These are phyloP conservation scores for Crotophaga sulcirostris DNA, from an alignment of 2,113 vertebrate genomes.

Conservation along the genomic window DNA sequence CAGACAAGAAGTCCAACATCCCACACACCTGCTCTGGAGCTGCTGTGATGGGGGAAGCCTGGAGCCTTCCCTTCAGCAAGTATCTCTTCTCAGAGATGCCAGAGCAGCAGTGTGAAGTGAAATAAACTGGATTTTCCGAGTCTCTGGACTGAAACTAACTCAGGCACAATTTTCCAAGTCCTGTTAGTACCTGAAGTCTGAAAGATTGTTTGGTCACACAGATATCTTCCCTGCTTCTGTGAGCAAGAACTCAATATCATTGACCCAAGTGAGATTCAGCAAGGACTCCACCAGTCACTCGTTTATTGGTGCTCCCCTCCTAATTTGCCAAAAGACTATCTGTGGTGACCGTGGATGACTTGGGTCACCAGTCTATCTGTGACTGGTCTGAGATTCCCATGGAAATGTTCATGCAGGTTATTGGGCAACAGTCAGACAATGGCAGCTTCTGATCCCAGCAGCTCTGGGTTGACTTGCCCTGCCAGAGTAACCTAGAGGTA, in stretches of 20 bases:
- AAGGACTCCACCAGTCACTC: background rate
- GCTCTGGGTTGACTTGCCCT: background rate
- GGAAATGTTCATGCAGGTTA: background rate
- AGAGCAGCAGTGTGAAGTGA: background rate
- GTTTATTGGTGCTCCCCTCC: fast-evolving
- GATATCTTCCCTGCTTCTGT: background rate
- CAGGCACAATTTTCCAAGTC: background rate
- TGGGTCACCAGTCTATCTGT: background rate
- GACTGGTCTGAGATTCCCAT: background rate
- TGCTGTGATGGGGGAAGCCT: background rate
- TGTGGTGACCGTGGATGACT: background rate
- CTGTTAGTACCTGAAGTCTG: background rate
- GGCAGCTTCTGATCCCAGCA: background rate
- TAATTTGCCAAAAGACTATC: background rate
- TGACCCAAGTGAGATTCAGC: background rate
- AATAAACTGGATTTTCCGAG: background rate
- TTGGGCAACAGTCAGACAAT: background rate
- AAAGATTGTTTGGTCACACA: background rate
- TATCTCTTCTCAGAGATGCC: background rate
- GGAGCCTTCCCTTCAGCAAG: background rate
- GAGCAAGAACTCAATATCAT: background rate
- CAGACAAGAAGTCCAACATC: background rate
- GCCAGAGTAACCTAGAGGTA: background rate
- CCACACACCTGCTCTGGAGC: background rate
- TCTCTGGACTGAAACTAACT: background rate